Percentiles rank a stretch among this genome's conserved stretches.
Conservation (phyloP, 2,797 vertebrate genomes). For the Sphenodon punctatus region DNA sequence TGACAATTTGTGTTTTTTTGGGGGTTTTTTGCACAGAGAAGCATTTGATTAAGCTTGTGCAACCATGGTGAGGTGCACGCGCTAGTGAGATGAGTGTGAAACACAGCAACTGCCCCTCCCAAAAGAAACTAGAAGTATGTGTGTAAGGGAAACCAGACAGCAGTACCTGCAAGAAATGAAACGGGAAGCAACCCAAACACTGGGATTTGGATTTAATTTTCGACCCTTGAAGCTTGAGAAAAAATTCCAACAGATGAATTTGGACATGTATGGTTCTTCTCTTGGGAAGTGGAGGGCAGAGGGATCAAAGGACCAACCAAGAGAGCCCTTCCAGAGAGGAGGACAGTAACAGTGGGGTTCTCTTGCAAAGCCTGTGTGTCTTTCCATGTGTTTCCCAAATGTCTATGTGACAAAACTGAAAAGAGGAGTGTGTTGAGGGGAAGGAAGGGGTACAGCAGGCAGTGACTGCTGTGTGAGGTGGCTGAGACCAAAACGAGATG, state of each 20-base stretch:
- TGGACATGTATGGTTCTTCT: not conserved
- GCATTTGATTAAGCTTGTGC: not conserved
- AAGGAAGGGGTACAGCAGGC: not conserved
- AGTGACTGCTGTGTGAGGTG: not conserved
- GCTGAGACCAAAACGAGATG: not conserved
- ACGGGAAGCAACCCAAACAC: not conserved
- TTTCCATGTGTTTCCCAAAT: not conserved
- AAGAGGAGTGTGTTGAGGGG: not conserved
- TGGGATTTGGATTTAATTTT: not conserved
- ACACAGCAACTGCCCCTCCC: not conserved
- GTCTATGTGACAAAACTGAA: not conserved
- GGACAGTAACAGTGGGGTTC: not conserved
- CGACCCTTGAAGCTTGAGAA: not conserved
- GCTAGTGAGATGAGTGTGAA: not conserved
- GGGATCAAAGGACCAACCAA: not conserved
- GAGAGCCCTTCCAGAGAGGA: not conserved
- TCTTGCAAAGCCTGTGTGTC: not conserved
- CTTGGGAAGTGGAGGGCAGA: not conserved
- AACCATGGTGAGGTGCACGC: fast-evolving
- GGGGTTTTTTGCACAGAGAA: constrained; percentile 69
- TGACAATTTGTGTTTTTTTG: constrained; percentile 38
- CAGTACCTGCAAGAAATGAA: not conserved
- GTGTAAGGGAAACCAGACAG: not conserved
- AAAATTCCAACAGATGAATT: not conserved
- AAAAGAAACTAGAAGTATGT: not conserved